Percentiles rank a stretch among this genome's conserved stretches.
These are phyloP conservation scores for Cynaeus angustus DNA, from an alignment of 2,888 invertebrate species.

Conservation along the genomic window DNA sequence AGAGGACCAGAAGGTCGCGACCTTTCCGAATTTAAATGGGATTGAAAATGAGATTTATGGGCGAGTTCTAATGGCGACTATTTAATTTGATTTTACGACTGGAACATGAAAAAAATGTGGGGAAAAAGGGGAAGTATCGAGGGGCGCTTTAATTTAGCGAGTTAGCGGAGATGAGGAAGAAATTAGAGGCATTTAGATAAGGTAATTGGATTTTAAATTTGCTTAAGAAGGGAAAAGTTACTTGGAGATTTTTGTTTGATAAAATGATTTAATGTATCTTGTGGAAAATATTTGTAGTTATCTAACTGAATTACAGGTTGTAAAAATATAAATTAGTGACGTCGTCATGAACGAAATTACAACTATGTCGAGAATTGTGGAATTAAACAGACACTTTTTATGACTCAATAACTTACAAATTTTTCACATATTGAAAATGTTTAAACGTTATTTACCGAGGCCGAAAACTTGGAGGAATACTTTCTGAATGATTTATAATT, in stretches of 20 bases:
- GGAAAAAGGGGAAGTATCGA: not conserved
- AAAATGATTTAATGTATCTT: not conserved
- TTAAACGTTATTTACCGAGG: no score
- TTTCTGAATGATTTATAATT: no score
- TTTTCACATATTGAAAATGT: no score
- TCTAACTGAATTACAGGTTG: no score
- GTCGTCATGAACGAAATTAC: no score
- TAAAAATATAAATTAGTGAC: no score
- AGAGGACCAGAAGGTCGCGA: slow-evolving; percentile 39
- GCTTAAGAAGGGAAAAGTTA: slow-evolving; percentile 9
- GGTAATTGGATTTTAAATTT: slow-evolving; percentile 10
- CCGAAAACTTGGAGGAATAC: no score
- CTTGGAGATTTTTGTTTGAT: not conserved
- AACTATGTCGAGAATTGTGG: no score
- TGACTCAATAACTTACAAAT: no score
- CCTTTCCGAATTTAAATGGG: slow-evolving; percentile 41
- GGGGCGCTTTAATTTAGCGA: slow-evolving; percentile 2
- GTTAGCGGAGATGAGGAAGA: slow-evolving; percentile 7
- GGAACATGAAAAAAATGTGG: slow-evolving; percentile 4
- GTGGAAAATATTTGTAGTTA: not conserved
- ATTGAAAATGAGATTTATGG: slow-evolving; percentile 37
- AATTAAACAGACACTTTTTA: no score
- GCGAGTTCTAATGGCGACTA: slow-evolving; percentile 17
- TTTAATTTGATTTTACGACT: slow-evolving; percentile 33
- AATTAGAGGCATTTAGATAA: slow-evolving; percentile 11